Base-by-base conservation (phyloP, 2,888 invertebrate genomes). In the Gnatocerus cornutus region DNA sequence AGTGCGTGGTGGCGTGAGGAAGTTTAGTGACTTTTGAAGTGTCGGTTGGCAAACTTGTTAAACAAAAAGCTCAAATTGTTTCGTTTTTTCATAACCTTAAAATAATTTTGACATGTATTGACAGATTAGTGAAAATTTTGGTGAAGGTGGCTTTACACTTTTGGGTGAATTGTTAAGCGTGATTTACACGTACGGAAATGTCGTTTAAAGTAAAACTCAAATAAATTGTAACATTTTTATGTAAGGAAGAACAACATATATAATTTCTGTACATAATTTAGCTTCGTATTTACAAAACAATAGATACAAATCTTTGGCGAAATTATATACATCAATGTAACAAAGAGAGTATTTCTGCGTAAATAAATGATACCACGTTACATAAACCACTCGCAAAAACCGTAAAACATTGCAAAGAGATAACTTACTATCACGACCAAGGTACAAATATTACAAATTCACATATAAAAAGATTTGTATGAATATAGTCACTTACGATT, bases 201-300 rank as follows among this genome's bases (percentile, higher is more conserved):
- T n/a, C n/a, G 4, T 21, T 21, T 21, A 4, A 33, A 33, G 6
- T 33, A 6, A 33, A 33, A 33, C 1, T 33, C 33, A 7, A 33
- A 6, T 4, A 33, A 33, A 10, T 12, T 41, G 63, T 63, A 67
- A 68, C 67, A 63, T 72, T 79, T 81, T 80, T 78, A 79, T 81
- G 76, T 79, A 81, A 80, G 81, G 80, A 81, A 80, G 83, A 81
- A 84, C 84, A 84, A 84, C 83, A 84, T 83, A 85, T 84, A 84
- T 84, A 84, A 84, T 84, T 84, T 84, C 84, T 85, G 85, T 84
- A 85, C 85, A 85, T 79, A 83, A 82, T 79, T 80, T 80, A 81
- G 79, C 80, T 74, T 76, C 81, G 78, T 82, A 82, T 82, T 82
- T 81, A 84, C 79, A 84, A 84, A 80, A 84, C 81, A 82, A 83